These are phyloP conservation scores for Zaprionus inermis DNA, from an alignment of 1,140 invertebrate species.

Conservation along the genomic window DNA sequence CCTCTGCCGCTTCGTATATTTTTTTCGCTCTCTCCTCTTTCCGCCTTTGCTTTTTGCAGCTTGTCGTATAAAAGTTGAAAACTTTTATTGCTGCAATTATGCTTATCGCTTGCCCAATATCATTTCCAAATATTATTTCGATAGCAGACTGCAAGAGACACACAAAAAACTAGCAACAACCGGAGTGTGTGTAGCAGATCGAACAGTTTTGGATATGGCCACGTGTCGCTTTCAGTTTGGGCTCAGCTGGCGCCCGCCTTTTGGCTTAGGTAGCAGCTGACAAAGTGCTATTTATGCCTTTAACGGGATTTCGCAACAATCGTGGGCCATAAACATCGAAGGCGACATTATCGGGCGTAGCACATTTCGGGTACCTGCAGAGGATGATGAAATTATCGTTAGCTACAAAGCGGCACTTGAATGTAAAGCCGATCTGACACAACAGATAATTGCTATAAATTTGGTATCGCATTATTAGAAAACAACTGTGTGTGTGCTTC, in stretches of 20 bases:
- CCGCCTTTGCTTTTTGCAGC: slow-evolving; percentile 36
- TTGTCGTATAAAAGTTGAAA: slow-evolving; percentile 75
- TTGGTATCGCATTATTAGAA: not conserved
- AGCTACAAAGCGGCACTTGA: not conserved
- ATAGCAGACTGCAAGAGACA: slow-evolving; percentile 43
- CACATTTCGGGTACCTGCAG: not conserved
- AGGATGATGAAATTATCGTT: slow-evolving; percentile 4
- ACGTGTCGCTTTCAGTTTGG: slow-evolving; percentile 30
- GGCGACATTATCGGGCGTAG: not conserved
- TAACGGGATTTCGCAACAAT: slow-evolving; percentile 23
- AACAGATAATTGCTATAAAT: slow-evolving; percentile 1
- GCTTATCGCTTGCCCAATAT: slow-evolving; percentile 81
- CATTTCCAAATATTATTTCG: slow-evolving; percentile 80
- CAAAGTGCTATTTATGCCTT: slow-evolving; percentile 33
- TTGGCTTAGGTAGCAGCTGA: slow-evolving; percentile 44
- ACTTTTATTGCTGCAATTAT: slow-evolving; percentile 83
- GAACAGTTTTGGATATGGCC: slow-evolving; percentile 24
- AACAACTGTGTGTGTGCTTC: not conserved
- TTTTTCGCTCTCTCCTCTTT: slow-evolving; percentile 13
- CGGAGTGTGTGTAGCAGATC: slow-evolving; percentile 13
- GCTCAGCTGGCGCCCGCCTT: not conserved
- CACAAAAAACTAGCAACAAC: slow-evolving; percentile 22
- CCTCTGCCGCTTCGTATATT: not conserved
- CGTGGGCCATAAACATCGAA: slow-evolving; percentile 28
- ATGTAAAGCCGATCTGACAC: not conserved